Base-by-base conservation (phyloP, 1,140 invertebrate genomes). In the Eufriesea mexicana region DNA sequence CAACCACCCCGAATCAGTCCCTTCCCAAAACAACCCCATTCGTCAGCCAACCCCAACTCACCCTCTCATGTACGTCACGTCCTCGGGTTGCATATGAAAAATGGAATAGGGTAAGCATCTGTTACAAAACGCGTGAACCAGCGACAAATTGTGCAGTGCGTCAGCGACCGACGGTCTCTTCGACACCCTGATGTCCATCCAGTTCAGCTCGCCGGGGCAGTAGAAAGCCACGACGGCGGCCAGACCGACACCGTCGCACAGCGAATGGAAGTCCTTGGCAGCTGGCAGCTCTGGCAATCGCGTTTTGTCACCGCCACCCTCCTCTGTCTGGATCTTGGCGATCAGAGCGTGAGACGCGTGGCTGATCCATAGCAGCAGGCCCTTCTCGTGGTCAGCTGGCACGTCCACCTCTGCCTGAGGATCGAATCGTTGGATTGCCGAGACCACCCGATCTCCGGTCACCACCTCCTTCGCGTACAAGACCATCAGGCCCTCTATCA, bases 401-500 rank as follows among this genome's bases (percentile, higher is more conserved):
- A 94, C 91, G 55, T 92, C 89, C 12, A 92, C 85, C 0, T 89
- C 84, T 7, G 91, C 86, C 78, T 92, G 91, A 4, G 94, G 93
- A 66, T 94, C 95, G 93, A 96, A 98, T 82, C 97, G 95, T 89
- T 96, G 95, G 74, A 99, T 97, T 71, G 98, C 98, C 78, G 98
- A 96, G 45, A 97, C 95, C 49, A 99, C 97, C 73, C 98, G 95
- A 88, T 99, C 98, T 57, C 97, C 95, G 28, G 98, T 98, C 83
- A 99, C 97, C 80, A 99, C 97, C 95, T 99, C 98, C 91, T 97
- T 97, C 85, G 98, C 97, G 95, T 99, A 99, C 84, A 99, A 96
- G 89, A 96, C 96, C 98, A 99, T 99, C 92, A 99, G 95, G 87
- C 98, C 98, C 95, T 99, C 98, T 94, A 99, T 99, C 94, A 99